Evolutionary conservation across 2,113 vertebrate genomes (phyloP).

Genomic region (Piaya cayana): DNA sequence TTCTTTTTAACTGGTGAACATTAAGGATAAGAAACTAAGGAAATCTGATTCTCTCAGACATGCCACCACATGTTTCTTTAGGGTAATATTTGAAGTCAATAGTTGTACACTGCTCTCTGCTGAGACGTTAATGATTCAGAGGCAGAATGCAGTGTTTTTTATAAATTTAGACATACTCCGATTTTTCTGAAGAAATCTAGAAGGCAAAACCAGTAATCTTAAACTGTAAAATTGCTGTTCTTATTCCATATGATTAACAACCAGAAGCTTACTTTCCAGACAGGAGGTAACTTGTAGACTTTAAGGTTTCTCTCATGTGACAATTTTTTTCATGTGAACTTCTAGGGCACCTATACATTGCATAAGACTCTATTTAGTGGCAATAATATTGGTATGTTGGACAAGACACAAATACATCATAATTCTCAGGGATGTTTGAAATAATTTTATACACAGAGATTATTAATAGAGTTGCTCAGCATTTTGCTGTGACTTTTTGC

Average conservation of each 20-base stretch:
- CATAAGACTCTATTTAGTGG: background rate
- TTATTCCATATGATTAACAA: background rate
- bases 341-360: background rate
- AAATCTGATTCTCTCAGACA: background rate
- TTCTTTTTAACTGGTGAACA: background rate
- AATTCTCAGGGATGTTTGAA: background rate
- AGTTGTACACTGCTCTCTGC: background rate
- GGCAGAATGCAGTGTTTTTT: background rate
- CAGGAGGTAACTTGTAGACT: background rate
- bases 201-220: background rate
- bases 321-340: background rate
- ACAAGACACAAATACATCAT: background rate
- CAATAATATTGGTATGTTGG: background rate
- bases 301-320: background rate
- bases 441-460: background rate
- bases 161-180: background rate
- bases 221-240: background rate
- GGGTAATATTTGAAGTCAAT: background rate
- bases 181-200: background rate
- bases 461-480: background rate
- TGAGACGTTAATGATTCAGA: background rate
- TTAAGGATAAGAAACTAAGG: background rate
- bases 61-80: background rate
- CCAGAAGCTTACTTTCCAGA: background rate
- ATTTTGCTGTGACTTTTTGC: background rate